A percentile compares a stretch with the other conserved stretches of the same genome.
These are phyloP conservation scores for Caenorhabditis briggsae DNA, from an alignment of 1,140 invertebrate species.

Conservation along the genomic window DNA sequence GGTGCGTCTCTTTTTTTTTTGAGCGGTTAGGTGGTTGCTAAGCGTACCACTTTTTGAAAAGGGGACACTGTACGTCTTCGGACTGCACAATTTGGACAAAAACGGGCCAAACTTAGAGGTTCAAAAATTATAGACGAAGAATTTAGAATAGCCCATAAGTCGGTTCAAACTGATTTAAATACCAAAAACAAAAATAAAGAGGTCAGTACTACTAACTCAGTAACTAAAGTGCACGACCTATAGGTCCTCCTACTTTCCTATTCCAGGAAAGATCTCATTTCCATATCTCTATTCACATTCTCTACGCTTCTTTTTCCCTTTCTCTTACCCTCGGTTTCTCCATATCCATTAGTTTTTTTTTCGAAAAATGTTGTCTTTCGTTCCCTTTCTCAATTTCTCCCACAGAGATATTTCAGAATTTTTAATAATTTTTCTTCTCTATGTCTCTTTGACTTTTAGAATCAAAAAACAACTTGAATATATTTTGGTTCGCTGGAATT, in stretches of 20 bases:
- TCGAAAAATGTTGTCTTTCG: neutral
- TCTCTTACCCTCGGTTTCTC: neutral
- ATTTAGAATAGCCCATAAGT: no score
- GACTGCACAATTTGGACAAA: no score
- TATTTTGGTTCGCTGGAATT: no score
- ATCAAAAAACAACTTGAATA: neutral
- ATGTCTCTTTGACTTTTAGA: neutral
- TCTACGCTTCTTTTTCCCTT: neutral
- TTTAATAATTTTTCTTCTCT: constrained; percentile 30
- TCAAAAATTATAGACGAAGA: no score
- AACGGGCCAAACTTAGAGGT: no score
- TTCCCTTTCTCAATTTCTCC: neutral
- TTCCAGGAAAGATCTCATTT: constrained; percentile 53
- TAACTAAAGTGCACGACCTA: neutral
- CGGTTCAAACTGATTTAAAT: no score
- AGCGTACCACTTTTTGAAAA: no score
- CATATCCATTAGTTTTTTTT: neutral
- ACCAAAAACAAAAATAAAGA: no score
- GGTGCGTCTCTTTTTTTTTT: neutral
- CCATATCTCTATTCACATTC: constrained; percentile 27
- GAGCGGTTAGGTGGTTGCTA: neutral
- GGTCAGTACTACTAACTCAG: no score
- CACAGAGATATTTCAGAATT: neutral
- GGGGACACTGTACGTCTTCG: no score
- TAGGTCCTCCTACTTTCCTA: neutral